These are phyloP conservation scores for Lytechinus pictus DNA, from an alignment of 35 echinoderm and acorn worm genomes.

Conservation along the genomic window DNA sequence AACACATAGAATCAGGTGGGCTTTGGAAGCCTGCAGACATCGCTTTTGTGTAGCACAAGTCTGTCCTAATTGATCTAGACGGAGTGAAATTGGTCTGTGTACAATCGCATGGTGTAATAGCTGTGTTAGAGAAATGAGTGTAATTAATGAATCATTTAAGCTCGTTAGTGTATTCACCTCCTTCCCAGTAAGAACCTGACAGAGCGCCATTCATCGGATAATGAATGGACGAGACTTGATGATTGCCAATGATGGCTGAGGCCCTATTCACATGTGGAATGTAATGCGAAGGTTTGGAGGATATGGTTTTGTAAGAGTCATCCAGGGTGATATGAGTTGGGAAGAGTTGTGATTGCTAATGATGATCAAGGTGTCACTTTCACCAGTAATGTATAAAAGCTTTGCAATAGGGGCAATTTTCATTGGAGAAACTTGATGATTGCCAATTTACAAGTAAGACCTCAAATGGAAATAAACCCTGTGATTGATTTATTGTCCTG, in stretches of 20 bases:
- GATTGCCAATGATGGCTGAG: neutral
- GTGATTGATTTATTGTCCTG: no score
- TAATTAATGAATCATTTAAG: constrained; percentile 21
- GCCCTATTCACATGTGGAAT: neutral
- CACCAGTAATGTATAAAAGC: neutral
- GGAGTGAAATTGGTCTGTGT: neutral
- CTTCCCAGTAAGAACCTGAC: neutral
- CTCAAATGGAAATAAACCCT: no score
- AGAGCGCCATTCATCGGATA: neutral
- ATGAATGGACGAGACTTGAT: constrained; percentile 1
- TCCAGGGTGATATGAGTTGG: no score
- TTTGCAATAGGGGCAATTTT: no score
- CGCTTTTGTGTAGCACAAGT: no score
- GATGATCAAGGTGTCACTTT: no score
- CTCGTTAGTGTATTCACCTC: neutral
- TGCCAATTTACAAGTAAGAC: no score
- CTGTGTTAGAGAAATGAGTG: neutral
- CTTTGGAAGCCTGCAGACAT: no score
- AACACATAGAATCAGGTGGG: no score
- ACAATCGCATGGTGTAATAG: neutral
- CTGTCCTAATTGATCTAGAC: neutral
- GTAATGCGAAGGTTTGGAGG: neutral
- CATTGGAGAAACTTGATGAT: no score
- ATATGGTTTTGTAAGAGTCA: no score
- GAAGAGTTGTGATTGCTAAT: no score